phyloP scores from a whole-genome alignment of 2,888 invertebrate genomes.

The Rhyacophila evoluta region DNA sequence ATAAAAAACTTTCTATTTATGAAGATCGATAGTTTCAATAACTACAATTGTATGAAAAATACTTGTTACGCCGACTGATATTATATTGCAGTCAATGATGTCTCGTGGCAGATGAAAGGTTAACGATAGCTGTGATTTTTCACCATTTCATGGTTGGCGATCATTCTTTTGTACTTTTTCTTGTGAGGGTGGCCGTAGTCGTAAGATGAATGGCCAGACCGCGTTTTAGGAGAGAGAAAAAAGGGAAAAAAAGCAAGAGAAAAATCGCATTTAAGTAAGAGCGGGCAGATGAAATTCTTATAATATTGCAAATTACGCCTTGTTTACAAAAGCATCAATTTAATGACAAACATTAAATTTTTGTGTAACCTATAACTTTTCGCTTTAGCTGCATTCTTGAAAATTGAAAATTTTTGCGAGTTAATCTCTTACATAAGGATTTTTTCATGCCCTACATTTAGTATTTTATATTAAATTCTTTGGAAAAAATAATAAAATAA shows the following conservation, averaged over 20 bases:
- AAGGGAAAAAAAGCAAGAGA: neutral
- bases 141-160: constrained; percentile 21
- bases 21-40: too few relatives aligned
- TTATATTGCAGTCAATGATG: constrained; percentile 18
- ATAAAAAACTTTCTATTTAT: too few relatives aligned
- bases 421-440: too few relatives aligned
- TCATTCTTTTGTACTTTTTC: constrained; percentile 19
- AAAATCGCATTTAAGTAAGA: constrained; percentile 15
- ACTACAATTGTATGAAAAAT: neutral
- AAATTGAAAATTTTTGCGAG: too few relatives aligned
- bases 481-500: too few relatives aligned
- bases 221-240: neutral
- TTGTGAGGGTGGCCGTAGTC: neutral
- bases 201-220: constrained; percentile 14
- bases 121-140: constrained; percentile 18
- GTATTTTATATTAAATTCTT: too few relatives aligned
- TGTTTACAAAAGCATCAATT: neutral
- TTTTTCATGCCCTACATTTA: too few relatives aligned
- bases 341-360: neutral
- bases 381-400: too few relatives aligned
- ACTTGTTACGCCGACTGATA: neutral
- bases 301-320: neutral
- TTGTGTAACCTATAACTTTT: neutral
- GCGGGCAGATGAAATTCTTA: neutral
- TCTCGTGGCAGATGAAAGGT: constrained; percentile 17